Conservation (phyloP, 2,888 invertebrate species). For the Fragum sueziense region DNA sequence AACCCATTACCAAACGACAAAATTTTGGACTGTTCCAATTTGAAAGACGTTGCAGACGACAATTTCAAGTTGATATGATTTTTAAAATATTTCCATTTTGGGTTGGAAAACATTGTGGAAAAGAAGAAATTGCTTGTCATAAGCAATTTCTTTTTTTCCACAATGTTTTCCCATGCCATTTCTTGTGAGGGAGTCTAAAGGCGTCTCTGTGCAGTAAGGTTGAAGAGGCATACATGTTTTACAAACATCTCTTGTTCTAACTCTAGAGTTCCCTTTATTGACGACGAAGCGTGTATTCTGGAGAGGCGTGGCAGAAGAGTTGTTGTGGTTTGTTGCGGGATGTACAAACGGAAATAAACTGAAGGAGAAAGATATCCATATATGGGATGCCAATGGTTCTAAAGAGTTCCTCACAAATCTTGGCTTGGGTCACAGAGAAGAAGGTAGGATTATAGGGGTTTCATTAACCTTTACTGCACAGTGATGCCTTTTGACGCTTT, state of each 20-base stretch:
- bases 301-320: conserved; percentile 94
- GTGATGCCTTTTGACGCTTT: no score
- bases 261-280: conserved; percentile 89
- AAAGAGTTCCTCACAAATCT: conserved; percentile 92
- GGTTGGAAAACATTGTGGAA: not conserved
- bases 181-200: no score
- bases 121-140: not conserved
- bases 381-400: conserved; percentile 98
- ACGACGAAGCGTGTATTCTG: conserved; percentile 98
- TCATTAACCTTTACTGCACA: no score
- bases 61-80: no score
- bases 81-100: no score
- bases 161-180: not conserved
- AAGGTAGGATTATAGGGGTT: no score
- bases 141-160: not conserved
- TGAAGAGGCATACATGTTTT: no score
- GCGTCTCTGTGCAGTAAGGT: not conserved
- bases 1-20: no score
- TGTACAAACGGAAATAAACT: conserved; percentile 94
- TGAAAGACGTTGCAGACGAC: no score
- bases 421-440: conserved; percentile 92
- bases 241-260: conserved; percentile 5
- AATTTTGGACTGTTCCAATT: no score
- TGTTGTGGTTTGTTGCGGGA: conserved; percentile 96
- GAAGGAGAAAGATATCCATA: conserved; percentile 90